Percentiles rank a stretch among this genome's conserved stretches.
These are phyloP conservation scores for Heteronetta atricapilla DNA, from an alignment of 2,113 vertebrate genomes.

Conservation along the genomic window DNA sequence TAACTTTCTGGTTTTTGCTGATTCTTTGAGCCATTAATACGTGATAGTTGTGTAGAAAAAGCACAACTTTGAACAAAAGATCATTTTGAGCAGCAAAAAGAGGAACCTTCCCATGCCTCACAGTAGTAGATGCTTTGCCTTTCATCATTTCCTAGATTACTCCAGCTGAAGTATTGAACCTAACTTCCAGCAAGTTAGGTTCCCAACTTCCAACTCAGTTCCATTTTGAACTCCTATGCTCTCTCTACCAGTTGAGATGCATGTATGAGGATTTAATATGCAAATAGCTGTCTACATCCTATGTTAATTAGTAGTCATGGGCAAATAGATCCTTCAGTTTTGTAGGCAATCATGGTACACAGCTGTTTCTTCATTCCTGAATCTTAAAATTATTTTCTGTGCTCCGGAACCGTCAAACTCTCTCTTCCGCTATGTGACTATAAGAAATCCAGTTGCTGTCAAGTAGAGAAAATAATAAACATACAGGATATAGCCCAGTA, in stretches of 20 bases:
- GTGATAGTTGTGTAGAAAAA: not conserved
- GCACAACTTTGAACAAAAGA: not conserved
- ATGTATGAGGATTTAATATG: not conserved
- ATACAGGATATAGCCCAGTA: not conserved
- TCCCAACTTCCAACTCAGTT: not conserved
- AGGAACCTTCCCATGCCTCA: not conserved
- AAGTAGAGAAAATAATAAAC: not conserved
- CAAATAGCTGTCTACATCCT: not conserved
- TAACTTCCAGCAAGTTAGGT: not conserved
- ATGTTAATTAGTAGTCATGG: not conserved
- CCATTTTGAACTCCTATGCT: not conserved
- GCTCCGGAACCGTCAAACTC: not conserved
- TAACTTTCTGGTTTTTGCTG: not conserved
- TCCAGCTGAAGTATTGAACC: not conserved
- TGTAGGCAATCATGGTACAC: not conserved
- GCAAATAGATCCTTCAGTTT: not conserved
- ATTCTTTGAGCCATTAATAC: not conserved
- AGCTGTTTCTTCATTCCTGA: not conserved
- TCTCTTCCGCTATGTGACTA: not conserved
- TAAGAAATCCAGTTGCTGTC: not conserved
- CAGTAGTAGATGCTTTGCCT: not conserved
- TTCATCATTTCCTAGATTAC: not conserved
- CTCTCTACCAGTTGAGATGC: not conserved
- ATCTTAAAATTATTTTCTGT: not conserved
- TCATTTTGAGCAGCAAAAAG: not conserved